Evolutionary conservation across 1,140 invertebrate genomes (phyloP), one percentile per base, ranked within the genome.

Genomic region (Sinella curviseta): DNA sequence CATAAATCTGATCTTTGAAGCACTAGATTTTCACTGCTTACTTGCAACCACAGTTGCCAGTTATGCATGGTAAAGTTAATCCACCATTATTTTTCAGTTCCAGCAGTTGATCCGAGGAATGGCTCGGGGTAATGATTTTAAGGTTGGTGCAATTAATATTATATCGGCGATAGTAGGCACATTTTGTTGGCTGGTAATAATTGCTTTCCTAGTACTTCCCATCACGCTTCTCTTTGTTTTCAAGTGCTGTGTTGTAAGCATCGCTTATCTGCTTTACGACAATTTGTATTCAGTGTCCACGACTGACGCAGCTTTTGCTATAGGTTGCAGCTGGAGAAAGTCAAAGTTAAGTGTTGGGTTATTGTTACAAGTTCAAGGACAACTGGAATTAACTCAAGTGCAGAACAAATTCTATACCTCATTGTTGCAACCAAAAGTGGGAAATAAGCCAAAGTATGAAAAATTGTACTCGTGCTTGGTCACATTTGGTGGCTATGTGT

Each of bases 381-480:
- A 75, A 17, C 17, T 80, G 16, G 76, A 80, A n/a, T 28, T 80
- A 14, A 33, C 60, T 14, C 76, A 75, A 34, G 65, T 80, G 28
- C 79, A 80, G 39, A 57, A 77, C 16, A 77, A 57, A n/a, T 80
- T 80, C 74, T 74, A 76, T 20, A 35, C 60, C 0, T 55, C 28
- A 2, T 65, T 80, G 28, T 48, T 80, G 1, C 75, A 73, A 30
- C 79, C 57, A 0, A 77, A 77, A 70, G 57, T 77, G 33, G 79
- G 76, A 14, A 31, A 74, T 30, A 77, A 74, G 34, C 36, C 75
- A 4, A 80, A 77, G 36, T 65, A 80, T 77, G 76, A 80, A 36
- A 80, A 80, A 34, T 60, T 80, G 24, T 76, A 74, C 54, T 80
- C 79, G 8, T 80, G 65, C 54, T 54, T 80, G 28, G 79, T 77